Conservation (phyloP, 2,888 invertebrate species). For the Lydus trimaculatus region DNA sequence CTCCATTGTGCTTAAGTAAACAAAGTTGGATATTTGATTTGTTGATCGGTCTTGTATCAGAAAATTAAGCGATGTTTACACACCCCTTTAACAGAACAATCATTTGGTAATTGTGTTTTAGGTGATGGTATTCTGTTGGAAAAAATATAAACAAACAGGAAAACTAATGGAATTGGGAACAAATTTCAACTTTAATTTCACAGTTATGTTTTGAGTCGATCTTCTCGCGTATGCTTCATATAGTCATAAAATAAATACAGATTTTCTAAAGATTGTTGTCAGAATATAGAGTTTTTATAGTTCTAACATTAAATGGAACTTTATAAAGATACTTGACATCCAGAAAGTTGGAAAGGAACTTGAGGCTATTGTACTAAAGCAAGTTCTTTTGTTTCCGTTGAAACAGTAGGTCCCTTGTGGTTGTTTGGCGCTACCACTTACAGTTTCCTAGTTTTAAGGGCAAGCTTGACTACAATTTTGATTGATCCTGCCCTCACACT, state of each 20-base stretch:
- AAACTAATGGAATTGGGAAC: background rate
- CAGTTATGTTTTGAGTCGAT: no score
- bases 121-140: background rate
- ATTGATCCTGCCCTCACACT: no score
- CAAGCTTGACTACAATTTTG: slow-evolving; percentile 25
- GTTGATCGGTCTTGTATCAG: background rate
- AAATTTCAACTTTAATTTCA: slow-evolving; percentile 10
- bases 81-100: slow-evolving; percentile 4
- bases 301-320: slow-evolving; percentile 25
- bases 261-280: slow-evolving; percentile 18
- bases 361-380: slow-evolving; percentile 17
- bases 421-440: slow-evolving; percentile 30
- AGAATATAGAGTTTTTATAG: slow-evolving; percentile 23
- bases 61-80: background rate
- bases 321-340: slow-evolving; percentile 25
- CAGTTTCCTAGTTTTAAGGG: slow-evolving; percentile 21
- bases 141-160: background rate
- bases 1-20: background rate
- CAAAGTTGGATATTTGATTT: background rate
- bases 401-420: slow-evolving; percentile 19
- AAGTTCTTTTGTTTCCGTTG: slow-evolving; percentile 36
- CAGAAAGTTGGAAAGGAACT: slow-evolving; percentile 27
- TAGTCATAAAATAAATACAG: background rate
- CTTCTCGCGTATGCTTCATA: background rate
- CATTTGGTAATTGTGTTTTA: background rate